Conservation (phyloP, 2,888 invertebrate species). For the Siphlonurus alternatus region DNA sequence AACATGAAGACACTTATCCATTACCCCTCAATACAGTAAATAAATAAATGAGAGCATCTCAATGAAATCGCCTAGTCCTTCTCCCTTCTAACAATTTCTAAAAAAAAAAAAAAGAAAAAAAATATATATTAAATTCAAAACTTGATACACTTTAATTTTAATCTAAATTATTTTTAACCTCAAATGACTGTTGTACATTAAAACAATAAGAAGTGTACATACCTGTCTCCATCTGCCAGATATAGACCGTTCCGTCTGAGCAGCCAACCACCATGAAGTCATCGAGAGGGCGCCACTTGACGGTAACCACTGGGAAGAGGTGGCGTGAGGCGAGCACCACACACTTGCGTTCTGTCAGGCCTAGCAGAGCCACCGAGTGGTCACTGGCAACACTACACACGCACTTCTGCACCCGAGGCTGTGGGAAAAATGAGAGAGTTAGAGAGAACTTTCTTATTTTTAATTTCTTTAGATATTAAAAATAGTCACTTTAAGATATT, state of each 20-base stretch:
- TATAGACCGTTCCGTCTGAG: conserved; percentile 93
- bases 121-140: not conserved
- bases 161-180: not conserved
- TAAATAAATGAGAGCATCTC: too few species aligned
- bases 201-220: too few species aligned
- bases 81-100: too few species aligned
- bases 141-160: not conserved
- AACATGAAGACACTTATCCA: too few species aligned
- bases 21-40: too few species aligned
- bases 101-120: not conserved
- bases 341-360: conserved; percentile 83
- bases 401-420: conserved; percentile 84
- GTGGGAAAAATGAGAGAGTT: conserved; percentile 24
- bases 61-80: too few species aligned
- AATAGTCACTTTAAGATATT: too few species aligned
- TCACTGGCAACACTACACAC: conserved; percentile 95
- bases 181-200: too few species aligned
- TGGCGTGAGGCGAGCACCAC: conserved; percentile 87
- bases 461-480: too few species aligned
- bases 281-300: conserved; percentile 93
- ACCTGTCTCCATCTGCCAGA: conserved; percentile 99
- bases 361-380: conserved; percentile 89
- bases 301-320: conserved; percentile 85
- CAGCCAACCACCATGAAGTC: conserved; percentile 97
- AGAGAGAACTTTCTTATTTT: not conserved